Conservation (phyloP, 2,888 invertebrate species). For the Endomychus coccineus region DNA sequence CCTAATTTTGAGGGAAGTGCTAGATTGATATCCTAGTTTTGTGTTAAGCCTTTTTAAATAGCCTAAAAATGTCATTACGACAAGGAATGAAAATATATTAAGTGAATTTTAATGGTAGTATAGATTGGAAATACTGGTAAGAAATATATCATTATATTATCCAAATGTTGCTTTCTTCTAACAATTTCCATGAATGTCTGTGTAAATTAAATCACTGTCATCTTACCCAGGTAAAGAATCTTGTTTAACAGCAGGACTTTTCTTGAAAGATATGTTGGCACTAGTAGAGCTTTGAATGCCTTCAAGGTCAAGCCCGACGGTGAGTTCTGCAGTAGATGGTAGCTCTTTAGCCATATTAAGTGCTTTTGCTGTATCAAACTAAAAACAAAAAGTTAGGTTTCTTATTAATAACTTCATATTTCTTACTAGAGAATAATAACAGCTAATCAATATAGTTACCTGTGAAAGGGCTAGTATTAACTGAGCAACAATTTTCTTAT, state of each 20-base stretch:
- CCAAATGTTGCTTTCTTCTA: no score
- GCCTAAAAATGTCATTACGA: no score
- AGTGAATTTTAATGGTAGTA: no score
- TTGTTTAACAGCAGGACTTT: conserved; percentile 58
- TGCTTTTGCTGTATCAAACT: conserved; percentile 73
- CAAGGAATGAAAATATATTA: no score
- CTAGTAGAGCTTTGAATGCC: conserved; percentile 78
- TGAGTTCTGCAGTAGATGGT: conserved; percentile 56
- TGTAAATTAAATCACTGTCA: conserved; percentile 1
- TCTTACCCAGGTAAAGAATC: conserved; percentile 50
- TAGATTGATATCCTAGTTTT: no score
- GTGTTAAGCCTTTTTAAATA: no score
- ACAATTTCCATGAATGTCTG: background rate
- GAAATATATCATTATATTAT: no score
- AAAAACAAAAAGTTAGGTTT: conserved; percentile 34
- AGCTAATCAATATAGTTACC: conserved; percentile 30
- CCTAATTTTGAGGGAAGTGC: no score
- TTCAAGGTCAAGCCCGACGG: conserved; percentile 70
- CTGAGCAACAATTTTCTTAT: conserved; percentile 75
- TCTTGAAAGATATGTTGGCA: conserved; percentile 65
- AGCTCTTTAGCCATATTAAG: conserved; percentile 59
- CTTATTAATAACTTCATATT: conserved; percentile 1
- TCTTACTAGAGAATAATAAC: background rate
- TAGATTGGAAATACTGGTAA: no score
- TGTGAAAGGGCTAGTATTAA: conserved; percentile 84